phyloP scores from a whole-genome alignment of 1,140 invertebrate species.

The Trichoplusia ni region DNA sequence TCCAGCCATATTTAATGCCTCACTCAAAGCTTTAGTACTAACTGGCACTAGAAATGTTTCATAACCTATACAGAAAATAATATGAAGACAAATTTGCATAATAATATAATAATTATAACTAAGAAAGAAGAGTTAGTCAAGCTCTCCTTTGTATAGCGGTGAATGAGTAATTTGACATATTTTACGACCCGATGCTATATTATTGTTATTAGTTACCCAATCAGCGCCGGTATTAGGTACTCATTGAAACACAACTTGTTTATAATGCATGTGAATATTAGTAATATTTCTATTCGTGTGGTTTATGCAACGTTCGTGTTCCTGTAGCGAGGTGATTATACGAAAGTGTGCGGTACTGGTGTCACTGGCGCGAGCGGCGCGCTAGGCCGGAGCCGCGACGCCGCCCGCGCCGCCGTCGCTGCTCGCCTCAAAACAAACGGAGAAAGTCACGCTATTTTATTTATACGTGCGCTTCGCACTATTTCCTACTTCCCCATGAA shows the following conservation, averaged over 20 bases:
- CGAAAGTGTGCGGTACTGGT: not conserved
- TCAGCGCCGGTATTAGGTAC: not conserved
- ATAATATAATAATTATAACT: not conserved
- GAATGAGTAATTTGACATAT: slow-evolving; percentile 1
- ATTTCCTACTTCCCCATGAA: slow-evolving; percentile 44
- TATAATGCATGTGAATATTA: slow-evolving; percentile 23
- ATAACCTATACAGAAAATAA: not conserved
- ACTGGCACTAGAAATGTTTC: too few species aligned
- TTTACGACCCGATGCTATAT: slow-evolving; percentile 3
- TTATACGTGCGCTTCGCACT: slow-evolving; percentile 33
- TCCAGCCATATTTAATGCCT: too few species aligned
- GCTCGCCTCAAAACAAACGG: slow-evolving; percentile 49
- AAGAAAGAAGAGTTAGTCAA: not conserved
- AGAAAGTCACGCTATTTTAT: slow-evolving; percentile 48
- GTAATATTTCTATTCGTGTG: slow-evolving; percentile 13
- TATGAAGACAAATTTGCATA: not conserved
- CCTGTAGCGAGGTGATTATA: not conserved
- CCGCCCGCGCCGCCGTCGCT: slow-evolving; percentile 5
- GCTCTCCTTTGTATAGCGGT: not conserved
- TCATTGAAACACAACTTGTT: slow-evolving; percentile 26
- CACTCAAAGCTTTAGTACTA: too few species aligned
- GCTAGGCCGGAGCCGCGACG: not conserved
- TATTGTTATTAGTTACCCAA: slow-evolving; percentile 26
- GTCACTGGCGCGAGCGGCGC: slow-evolving; percentile 1
- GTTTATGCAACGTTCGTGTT: slow-evolving; percentile 22